Percentiles rank a stretch among this genome's conserved stretches.
Evolutionary conservation across 2,113 vertebrate genomes (phyloP).

Genomic region (Atlantisia rogersi): DNA sequence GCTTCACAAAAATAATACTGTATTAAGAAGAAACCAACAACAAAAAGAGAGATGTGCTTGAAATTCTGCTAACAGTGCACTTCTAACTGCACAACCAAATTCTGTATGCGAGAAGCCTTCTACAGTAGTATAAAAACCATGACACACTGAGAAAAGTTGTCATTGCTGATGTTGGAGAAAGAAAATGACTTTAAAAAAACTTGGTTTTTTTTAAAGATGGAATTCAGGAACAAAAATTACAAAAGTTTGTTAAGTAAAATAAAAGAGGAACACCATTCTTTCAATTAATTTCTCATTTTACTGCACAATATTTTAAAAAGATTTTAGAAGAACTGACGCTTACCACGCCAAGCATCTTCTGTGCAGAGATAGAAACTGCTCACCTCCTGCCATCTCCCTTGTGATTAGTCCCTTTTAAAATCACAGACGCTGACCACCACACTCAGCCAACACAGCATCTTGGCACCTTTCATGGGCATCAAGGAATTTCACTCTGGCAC

Average conservation of each 20-base stretch:
- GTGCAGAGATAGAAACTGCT: background rate
- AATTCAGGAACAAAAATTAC: background rate
- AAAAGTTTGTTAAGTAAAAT: background rate
- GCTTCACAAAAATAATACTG: background rate
- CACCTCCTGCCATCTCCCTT: background rate
- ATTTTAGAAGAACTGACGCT: background rate
- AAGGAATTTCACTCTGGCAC: background rate
- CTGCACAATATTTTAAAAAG: background rate
- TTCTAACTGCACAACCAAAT: background rate
- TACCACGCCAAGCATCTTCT: background rate
- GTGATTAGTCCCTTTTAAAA: background rate
- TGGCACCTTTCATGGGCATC: background rate
- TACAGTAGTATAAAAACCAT: background rate
- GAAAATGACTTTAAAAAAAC: background rate
- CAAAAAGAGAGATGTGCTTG: background rate
- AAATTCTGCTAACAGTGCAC: constrained; percentile 7
- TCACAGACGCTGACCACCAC: background rate
- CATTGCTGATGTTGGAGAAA: background rate
- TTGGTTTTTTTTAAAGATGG: background rate
- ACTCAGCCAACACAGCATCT: background rate
- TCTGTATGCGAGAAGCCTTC: background rate
- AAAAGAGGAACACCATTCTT: background rate
- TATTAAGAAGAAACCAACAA: background rate
- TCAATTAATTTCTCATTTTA: background rate
- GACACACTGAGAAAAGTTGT: background rate